Conservation (phyloP, 2,113 vertebrate genomes). For the Lasiurus cinereus region DNA sequence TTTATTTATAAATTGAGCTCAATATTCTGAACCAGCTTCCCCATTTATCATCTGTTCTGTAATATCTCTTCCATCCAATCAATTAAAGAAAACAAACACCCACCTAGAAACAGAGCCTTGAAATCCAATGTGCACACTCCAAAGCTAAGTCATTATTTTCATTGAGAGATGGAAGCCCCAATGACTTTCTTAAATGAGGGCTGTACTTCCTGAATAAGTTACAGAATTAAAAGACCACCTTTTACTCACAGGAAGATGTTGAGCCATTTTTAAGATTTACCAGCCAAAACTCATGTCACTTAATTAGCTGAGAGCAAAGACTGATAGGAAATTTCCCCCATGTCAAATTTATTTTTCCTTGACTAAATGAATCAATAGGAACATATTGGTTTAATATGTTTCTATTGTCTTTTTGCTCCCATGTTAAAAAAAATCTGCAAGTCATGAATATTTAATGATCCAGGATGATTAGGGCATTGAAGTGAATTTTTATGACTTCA, state of each 20-base stretch:
- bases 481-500: not conserved
- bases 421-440: not conserved
- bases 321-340: not conserved
- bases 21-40: constrained; percentile 59
- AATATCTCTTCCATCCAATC: constrained; percentile 62
- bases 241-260: constrained; percentile 21
- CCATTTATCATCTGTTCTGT: constrained; percentile 71
- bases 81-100: not conserved
- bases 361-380: constrained; percentile 9
- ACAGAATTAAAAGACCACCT: not conserved
- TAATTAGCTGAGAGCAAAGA: constrained; percentile 32
- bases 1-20: constrained; percentile 81
- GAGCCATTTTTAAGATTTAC: not conserved
- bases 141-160: constrained; percentile 77
- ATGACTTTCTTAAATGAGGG: constrained; percentile 59
- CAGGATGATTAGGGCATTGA: not conserved
- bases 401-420: not conserved
- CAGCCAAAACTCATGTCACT: constrained; percentile 32
- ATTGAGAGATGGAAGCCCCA: constrained; percentile 16
- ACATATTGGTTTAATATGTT: not conserved
- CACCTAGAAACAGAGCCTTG: constrained; percentile 63
- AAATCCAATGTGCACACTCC: constrained; percentile 35
- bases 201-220: constrained; percentile 28
- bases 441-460: constrained; percentile 55
- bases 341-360: constrained; percentile 60